These are phyloP conservation scores for Tethea ocularis DNA, from an alignment of 2,888 invertebrate species.

Conservation along the genomic window DNA sequence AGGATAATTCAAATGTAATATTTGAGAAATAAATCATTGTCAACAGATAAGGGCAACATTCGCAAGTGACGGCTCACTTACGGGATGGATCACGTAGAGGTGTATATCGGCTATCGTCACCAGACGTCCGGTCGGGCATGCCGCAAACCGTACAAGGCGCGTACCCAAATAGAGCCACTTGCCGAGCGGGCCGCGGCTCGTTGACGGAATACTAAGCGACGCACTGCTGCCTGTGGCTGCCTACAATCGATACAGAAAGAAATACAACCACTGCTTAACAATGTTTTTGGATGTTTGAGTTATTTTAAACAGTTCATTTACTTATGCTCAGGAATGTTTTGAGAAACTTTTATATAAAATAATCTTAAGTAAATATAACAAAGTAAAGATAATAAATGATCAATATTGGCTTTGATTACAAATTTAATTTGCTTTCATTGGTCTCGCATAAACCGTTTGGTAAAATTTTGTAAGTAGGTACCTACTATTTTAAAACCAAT, in stretches of 20 bases:
- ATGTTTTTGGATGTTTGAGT: conserved; percentile 48
- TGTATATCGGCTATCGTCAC: conserved; percentile 34
- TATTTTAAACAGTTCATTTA: not conserved
- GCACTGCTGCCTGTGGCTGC: conserved; percentile 20
- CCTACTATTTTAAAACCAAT: too few relatives aligned
- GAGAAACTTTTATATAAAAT: too few relatives aligned
- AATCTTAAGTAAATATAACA: too few relatives aligned
- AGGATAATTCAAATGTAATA: conserved; percentile 8
- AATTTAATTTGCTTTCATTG: too few relatives aligned
- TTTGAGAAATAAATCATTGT: conserved; percentile 38
- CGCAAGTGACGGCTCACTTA: conserved; percentile 26
- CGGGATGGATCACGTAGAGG: conserved; percentile 60
- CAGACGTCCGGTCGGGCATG: conserved; percentile 58
- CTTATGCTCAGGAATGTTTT: not conserved
- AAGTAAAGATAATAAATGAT: too few relatives aligned
- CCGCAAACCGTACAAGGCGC: conserved; percentile 42
- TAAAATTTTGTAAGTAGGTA: too few relatives aligned
- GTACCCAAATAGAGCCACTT: conserved; percentile 66
- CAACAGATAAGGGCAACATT: conserved; percentile 26
- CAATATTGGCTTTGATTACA: too few relatives aligned
- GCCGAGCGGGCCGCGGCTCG: conserved; percentile 45
- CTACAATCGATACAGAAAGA: conserved; percentile 58
- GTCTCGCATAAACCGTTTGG: too few relatives aligned
- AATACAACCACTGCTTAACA: conserved; percentile 49
- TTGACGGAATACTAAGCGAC: conserved; percentile 52